phyloP scores from a whole-genome alignment of 2,888 invertebrate genomes.

The Agrochola macilenta region DNA sequence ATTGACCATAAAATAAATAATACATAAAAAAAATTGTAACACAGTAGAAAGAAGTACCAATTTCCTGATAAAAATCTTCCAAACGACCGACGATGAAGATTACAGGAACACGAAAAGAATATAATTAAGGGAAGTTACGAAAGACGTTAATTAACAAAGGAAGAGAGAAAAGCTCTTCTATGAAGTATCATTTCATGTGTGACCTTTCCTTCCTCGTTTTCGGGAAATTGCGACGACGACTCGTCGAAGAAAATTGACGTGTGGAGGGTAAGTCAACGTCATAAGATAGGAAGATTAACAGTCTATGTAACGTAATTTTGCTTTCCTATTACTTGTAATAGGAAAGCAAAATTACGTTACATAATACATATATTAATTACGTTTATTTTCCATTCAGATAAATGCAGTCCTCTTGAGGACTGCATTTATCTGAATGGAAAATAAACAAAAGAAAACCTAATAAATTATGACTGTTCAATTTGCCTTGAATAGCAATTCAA shows the following conservation, averaged over 20 bases:
- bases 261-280: not conserved
- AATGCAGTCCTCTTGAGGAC: no score
- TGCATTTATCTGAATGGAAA: not conserved
- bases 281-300: slow-evolving; percentile 11
- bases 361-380: no score
- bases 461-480: not conserved
- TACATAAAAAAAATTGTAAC: not conserved
- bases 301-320: not conserved
- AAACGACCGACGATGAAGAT: slow-evolving; percentile 34
- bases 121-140: slow-evolving; percentile 38
- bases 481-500: no score
- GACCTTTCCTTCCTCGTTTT: slow-evolving; percentile 19
- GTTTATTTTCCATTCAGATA: no score
- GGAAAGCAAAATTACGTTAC: no score
- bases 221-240: slow-evolving; percentile 32
- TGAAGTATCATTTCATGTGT: slow-evolving; percentile 50
- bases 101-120: slow-evolving; percentile 26
- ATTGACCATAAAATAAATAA: no score
- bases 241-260: slow-evolving; percentile 37
- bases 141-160: slow-evolving; percentile 50
- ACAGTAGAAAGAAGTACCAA: slow-evolving; percentile 37
- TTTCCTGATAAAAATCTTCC: slow-evolving; percentile 50
- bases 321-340: not conserved
- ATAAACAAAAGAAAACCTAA: not conserved
- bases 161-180: slow-evolving; percentile 21